Base-by-base conservation (phyloP, 2,888 invertebrate species). In the Aphidoletes aphidimyza region DNA sequence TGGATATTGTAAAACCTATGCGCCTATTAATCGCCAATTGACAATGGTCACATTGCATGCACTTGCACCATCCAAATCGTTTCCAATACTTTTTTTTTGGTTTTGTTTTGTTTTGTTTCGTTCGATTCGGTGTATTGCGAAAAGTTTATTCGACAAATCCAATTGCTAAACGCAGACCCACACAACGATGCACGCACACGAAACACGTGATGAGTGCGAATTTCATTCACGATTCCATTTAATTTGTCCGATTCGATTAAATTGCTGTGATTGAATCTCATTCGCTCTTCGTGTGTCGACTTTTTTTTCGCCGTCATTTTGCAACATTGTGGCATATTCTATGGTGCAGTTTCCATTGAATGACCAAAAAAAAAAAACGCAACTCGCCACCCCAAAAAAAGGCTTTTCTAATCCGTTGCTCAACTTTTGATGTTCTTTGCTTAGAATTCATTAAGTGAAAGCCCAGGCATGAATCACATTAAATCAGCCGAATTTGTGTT, bases 401-500 rank as follows among this genome's bases (percentile, higher is more conserved):
- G 9, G 47, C 47, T 42, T 19, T 49, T 54, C 54, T 9, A 8
- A 22, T 54, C 2, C 3, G 22, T 54, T 54, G 2, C 54, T 22
- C 26, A 54, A 54, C 54, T 54, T 54, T 54, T 54, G 54, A 54
- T 54, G 22, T 54, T 54, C 3, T 54, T 54, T 54, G 26, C 54
- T 54, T 26, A 26, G 54, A 49, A 49, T 54, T 54, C 54, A 26
- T 26, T 26, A 54, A 54, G 5, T 54, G 54, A 54, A 54, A 54
- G 22, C 26, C 22, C 8, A 22, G 22, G 22, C n/a, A 54, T 54
- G 26, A 54, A 54, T 54, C 54, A 54, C 26, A 11, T 22, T 54
- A 22, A 54, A 26, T 26, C 54, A 54, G 5, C 6, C 14, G 6
- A 54, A 22, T 17, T 26, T 9, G 11, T 17, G 49, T 49, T 19